Conservation (phyloP, 2,797 vertebrate species). For the Crotalus adamanteus region DNA sequence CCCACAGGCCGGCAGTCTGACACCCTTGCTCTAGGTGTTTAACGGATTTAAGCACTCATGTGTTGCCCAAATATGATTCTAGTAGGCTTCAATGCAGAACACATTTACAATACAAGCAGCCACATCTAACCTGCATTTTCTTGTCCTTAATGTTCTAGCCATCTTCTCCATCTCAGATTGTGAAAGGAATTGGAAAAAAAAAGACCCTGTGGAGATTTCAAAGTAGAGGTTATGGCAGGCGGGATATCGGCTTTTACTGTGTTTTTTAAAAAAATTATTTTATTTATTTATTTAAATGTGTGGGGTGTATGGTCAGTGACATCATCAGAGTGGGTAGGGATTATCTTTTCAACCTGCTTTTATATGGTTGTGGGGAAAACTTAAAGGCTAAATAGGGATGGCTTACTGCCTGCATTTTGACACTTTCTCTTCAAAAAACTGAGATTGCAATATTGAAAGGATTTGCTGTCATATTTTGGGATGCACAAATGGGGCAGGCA, state of each 20-base stretch:
- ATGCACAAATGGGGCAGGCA: neutral
- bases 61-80: neutral
- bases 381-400: neutral
- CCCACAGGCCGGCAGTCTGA: too few species aligned
- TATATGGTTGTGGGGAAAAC: neutral
- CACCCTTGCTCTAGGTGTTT: neutral
- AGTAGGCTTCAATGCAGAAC: neutral
- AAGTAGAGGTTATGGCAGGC: neutral
- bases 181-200: neutral
- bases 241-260: neutral
- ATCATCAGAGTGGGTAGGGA: neutral
- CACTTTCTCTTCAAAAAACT: neutral
- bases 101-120: neutral
- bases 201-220: neutral
- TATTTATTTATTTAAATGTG: neutral
- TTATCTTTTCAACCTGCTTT: neutral
- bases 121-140: neutral
- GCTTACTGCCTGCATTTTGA: neutral
- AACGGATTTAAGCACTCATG: neutral
- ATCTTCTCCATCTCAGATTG: neutral
- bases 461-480: neutral
- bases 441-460: neutral
- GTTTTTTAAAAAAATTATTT: neutral
- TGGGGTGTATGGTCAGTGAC: neutral
- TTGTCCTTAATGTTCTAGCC: neutral